Conservation (phyloP, 2,113 vertebrate genomes). For the Odocoileus hemionus region DNA sequence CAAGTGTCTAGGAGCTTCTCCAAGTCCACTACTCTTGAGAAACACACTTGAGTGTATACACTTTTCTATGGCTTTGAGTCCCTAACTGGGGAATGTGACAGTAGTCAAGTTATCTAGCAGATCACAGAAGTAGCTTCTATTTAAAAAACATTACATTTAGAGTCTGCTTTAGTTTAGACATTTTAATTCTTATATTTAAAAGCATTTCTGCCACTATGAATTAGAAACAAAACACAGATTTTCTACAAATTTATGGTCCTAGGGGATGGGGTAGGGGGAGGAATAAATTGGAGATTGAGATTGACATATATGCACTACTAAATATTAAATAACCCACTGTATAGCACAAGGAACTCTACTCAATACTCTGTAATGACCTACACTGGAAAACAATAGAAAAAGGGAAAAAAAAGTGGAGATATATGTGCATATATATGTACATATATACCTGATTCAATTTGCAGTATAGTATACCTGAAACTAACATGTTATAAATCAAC, state of each 20-base stretch:
- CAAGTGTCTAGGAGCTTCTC: not conserved
- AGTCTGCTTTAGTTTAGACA: not conserved
- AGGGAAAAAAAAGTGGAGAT: not conserved
- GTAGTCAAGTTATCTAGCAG: not conserved
- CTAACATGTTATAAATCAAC: not conserved
- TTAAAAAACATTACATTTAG: not conserved
- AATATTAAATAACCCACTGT: not conserved
- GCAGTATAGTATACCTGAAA: not conserved
- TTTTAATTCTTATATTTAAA: not conserved
- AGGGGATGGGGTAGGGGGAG: not conserved
- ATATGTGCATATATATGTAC: too few relatives aligned
- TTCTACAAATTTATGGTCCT: not conserved
- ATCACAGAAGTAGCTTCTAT: not conserved
- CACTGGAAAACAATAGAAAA: not conserved
- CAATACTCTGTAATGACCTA: not conserved
- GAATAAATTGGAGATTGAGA: not conserved
- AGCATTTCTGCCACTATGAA: not conserved
- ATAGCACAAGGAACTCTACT: not conserved
- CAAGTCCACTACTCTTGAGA: not conserved
- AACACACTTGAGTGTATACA: not conserved
- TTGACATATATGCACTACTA: not conserved
- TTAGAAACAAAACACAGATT: not conserved
- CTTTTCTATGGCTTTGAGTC: not conserved
- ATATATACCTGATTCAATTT: not conserved
- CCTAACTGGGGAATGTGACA: not conserved